A percentile compares a stretch with the other conserved stretches of the same genome.
Evolutionary conservation across 2,113 vertebrate species (phyloP).

Genomic region (Turdus rufiventris): DNA sequence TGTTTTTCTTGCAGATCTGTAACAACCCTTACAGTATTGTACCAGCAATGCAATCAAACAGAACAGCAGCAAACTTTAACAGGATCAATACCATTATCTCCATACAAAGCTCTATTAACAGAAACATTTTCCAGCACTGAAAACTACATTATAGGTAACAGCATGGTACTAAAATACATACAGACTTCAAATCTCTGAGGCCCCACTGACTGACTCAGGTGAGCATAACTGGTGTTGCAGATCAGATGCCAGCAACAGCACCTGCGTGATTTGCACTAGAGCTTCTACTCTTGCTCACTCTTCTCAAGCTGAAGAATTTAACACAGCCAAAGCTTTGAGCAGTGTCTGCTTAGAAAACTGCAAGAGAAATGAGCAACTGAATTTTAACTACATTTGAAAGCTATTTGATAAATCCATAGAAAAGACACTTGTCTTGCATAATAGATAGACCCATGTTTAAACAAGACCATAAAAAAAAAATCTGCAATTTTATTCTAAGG

Average conservation of each 20-base stretch:
- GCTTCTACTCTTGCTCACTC: not conserved
- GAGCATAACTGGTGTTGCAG: accelerated
- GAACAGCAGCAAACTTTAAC: not conserved
- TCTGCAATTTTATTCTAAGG: not conserved
- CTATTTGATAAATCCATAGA: not conserved
- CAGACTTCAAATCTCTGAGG: not conserved
- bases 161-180: not conserved
- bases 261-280: not conserved
- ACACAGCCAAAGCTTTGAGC: not conserved
- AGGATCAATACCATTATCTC: not conserved
- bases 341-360: not conserved
- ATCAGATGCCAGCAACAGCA: not conserved
- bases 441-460: not conserved
- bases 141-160: not conserved
- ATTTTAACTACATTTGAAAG: not conserved
- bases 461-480: not conserved
- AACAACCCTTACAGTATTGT: not conserved
- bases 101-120: not conserved
- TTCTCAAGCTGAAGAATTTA: not conserved
- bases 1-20: not conserved
- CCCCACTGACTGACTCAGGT: not conserved
- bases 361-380: not conserved
- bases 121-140: not conserved
- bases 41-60: not conserved
- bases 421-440: not conserved